These are phyloP conservation scores for Melipona quadrifasciata DNA, from an alignment of 1,140 invertebrate genomes.

Conservation along the genomic window DNA sequence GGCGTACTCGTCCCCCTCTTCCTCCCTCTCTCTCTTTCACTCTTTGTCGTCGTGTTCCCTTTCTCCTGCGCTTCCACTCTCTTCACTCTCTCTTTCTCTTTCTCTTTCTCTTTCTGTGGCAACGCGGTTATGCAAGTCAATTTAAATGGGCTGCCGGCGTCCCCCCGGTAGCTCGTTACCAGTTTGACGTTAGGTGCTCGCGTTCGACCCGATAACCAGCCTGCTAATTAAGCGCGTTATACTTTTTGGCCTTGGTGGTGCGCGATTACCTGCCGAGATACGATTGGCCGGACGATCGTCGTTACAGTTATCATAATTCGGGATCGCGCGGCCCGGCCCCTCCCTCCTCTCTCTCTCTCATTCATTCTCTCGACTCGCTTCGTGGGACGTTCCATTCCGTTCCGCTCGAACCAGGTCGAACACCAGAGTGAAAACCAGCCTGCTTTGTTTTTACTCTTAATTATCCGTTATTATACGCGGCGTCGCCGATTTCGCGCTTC, in stretches of 20 bases:
- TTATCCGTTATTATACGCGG: slow-evolving; percentile 34
- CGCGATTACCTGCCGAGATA: slow-evolving; percentile 35
- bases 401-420: background rate
- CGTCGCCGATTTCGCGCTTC: background rate
- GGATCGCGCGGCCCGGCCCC: slow-evolving; percentile 29
- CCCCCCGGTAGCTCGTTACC: slow-evolving; percentile 69
- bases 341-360: no score
- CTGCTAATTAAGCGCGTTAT: slow-evolving; percentile 62
- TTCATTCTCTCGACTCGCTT: slow-evolving; percentile 32
- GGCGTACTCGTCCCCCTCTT: slow-evolving; percentile 26
- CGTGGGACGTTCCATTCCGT: background rate
- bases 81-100: background rate
- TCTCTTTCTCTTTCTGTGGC: slow-evolving; percentile 39
- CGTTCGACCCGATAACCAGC: slow-evolving; percentile 57
- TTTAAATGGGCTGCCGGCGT: slow-evolving; percentile 76
- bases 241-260: slow-evolving; percentile 52
- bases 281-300: slow-evolving; percentile 52
- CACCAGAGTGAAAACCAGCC: background rate
- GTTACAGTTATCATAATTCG: slow-evolving; percentile 61
- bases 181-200: slow-evolving; percentile 60
- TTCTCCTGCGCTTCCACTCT: background rate
- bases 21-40: background rate
- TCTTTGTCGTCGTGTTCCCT: background rate
- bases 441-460: slow-evolving; percentile 33
- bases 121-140: slow-evolving; percentile 78